These are phyloP conservation scores for Drosophila baimaii DNA, from an alignment of 1,140 invertebrate genomes.

Conservation along the genomic window DNA sequence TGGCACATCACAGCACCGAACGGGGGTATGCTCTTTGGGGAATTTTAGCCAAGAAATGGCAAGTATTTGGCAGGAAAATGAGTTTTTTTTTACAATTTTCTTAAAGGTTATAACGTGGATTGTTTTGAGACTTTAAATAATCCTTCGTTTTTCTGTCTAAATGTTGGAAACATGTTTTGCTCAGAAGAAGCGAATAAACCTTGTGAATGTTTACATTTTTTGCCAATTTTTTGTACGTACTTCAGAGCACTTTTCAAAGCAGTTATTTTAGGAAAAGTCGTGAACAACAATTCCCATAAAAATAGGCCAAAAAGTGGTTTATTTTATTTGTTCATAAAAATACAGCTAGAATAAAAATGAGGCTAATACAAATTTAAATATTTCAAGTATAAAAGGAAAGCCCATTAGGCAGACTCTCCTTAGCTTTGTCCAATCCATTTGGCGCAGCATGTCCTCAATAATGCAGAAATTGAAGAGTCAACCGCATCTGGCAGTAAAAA, in stretches of 20 bases:
- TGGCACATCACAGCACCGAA: not conserved
- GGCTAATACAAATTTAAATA: not conserved
- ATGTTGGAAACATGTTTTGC: too few relatives aligned
- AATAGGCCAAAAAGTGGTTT: not conserved
- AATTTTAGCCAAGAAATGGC: not conserved
- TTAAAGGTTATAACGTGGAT: not conserved
- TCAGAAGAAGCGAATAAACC: too few relatives aligned
- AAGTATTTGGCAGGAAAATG: too few relatives aligned
- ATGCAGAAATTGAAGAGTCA: conserved; percentile 38
- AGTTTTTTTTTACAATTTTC: not conserved
- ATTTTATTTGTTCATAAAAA: not conserved
- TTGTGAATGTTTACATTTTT: too few relatives aligned
- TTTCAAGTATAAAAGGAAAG: not conserved
- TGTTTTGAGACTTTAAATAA: too few relatives aligned
- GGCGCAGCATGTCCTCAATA: not conserved
- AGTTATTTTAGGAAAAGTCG: too few relatives aligned
- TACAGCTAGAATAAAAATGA: not conserved
- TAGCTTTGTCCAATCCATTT: not conserved
- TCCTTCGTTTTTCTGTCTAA: too few relatives aligned
- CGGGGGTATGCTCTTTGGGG: conserved; percentile 13
- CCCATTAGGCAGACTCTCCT: not conserved
- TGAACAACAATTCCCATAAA: not conserved
- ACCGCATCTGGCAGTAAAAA: conserved; percentile 52
- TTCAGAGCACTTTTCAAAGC: not conserved
- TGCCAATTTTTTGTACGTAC: not conserved